Evolutionary conservation across 1,140 invertebrate species (phyloP), one percentile per base, ranked within the genome.

Genomic region (Fopius arisanus): DNA sequence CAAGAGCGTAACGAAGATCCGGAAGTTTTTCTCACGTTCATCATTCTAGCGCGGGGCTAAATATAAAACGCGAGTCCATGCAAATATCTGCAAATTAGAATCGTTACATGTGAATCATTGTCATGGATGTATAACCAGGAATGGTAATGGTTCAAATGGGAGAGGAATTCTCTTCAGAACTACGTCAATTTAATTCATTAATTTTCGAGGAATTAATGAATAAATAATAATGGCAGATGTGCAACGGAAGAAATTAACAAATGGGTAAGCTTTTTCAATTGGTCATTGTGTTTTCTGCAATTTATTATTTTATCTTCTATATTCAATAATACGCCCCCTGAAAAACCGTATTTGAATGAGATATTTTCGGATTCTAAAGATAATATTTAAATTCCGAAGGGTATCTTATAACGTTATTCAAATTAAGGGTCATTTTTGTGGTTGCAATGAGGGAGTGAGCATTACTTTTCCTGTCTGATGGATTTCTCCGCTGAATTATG

Each of bases 21-120:
- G 54, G 23, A 26, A 26, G 70, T 75, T 80, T 82, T 84, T 82
- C 82, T 80, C 80, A 83, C 81, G 81, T 82, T 82, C 81, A 69
- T 76, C 37, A 48, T 73, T 75, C 72, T 69, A 71, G 65, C 43
- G 72, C 67, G 1, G 23, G 23, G 23, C 23, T 26, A 62, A 62
- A 62, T 62, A 26, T 28, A 66, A 66, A 29, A 37, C 28, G 29
- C 23, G 59, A 33, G 23, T 40, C n/a, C 3, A 40, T 31, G 23
- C 23, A 62, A 62, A 62, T 62, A 62, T 62, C 5, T 28, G 23
- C 54, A 62, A 62, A 62, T 26, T 23, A 62, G 26, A 62, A 62
- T 23, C 43, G 43, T 43, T 43, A 43, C 16, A 43, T 43, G 16
- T 43, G 41, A 43, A 43, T 43, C 41, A 43, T 43, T 43, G 41